Conservation (phyloP, 2,888 invertebrate species). For the Epinotia nisella region DNA sequence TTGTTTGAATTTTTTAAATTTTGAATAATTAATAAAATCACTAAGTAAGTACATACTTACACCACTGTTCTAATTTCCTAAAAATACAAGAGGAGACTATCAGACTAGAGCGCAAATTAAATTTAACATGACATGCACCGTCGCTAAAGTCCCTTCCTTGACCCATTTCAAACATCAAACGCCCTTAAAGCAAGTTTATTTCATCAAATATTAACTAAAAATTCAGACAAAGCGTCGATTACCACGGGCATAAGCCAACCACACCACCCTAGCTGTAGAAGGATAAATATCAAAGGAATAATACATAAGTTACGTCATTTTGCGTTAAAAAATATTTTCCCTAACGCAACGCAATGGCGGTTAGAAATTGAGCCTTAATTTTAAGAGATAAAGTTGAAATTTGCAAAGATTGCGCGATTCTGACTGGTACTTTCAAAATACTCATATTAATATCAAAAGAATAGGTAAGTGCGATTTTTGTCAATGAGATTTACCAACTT, state of each 20-base stretch:
- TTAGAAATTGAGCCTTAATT: neutral
- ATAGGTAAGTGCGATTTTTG: no score
- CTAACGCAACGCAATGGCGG: neutral
- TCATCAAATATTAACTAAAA: slow-evolving; percentile 26
- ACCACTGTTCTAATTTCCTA: neutral
- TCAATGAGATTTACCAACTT: no score
- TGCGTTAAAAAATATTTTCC: neutral
- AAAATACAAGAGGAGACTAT: neutral
- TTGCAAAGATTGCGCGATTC: neutral
- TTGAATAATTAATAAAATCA: no score
- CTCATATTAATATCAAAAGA: no score
- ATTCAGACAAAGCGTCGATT: slow-evolving; percentile 8
- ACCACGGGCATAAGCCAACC: slow-evolving; percentile 22
- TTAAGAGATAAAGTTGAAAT: neutral
- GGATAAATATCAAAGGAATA: neutral
- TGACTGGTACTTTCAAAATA: no score
- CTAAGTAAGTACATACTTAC: no score
- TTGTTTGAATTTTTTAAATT: no score
- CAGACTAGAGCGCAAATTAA: neutral
- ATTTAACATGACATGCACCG: neutral
- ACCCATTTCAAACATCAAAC: slow-evolving; percentile 5
- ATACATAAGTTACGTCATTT: neutral
- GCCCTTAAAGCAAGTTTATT: slow-evolving; percentile 10
- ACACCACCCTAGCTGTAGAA: neutral
- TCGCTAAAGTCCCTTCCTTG: neutral